phyloP scores from a whole-genome alignment of 2,113 vertebrate genomes.

The Ochotona princeps region DNA sequence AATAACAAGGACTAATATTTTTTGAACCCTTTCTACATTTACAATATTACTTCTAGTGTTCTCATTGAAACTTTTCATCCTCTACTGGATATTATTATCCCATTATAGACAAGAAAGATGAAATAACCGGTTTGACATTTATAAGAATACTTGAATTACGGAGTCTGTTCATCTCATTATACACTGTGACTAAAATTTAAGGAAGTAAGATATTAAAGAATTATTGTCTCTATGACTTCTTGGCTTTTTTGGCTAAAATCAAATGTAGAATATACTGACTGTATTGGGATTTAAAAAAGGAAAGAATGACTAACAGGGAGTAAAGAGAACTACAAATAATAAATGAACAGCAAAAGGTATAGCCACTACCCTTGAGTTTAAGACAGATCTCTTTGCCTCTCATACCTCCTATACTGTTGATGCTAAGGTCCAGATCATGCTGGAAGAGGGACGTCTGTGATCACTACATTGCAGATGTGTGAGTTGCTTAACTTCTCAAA shows the following conservation, averaged over 20 bases:
- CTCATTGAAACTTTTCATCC: neutral
- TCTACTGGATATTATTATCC: neutral
- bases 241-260: too few relatives aligned
- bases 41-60: neutral
- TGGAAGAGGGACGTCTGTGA: neutral
- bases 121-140: neutral
- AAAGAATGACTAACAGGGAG: neutral
- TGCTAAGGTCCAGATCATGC: neutral
- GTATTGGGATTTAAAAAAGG: neutral
- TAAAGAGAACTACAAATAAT: neutral
- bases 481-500: neutral
- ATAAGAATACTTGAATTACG: slow-evolving; percentile 15
- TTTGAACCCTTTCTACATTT: neutral
- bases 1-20: slow-evolving; percentile 8
- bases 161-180: neutral
- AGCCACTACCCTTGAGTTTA: neutral
- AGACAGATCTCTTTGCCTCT: neutral
- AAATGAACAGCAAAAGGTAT: neutral
- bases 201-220: neutral
- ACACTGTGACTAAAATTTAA: slow-evolving; percentile 35
- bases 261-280: neutral
- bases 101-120: slow-evolving; percentile 7
- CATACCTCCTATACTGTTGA: rapidly evolving
- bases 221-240: too few relatives aligned
- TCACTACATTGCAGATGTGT: neutral